Base-by-base conservation (phyloP, 2,888 invertebrate species). In the Ophonus ardosiacus region DNA sequence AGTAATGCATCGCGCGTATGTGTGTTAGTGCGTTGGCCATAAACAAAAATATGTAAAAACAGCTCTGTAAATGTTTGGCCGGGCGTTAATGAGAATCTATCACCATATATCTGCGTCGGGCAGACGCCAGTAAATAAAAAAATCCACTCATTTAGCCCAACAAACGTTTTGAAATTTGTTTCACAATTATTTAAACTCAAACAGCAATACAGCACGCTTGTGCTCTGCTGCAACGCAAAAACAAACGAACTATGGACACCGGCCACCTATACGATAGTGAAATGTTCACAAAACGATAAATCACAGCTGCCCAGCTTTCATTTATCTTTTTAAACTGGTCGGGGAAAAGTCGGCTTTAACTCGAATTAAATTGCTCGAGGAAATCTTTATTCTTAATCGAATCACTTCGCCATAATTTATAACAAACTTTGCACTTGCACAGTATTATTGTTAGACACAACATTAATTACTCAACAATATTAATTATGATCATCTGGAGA, bases 281-380 rank as follows among this genome's bases (percentile, higher is more conserved):
- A 80, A 80, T 81, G 81, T 81, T 81, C 18, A 68, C 81, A 81
- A 68, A 68, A 81, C 68, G 51, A 81, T 81, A 68, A 81, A 81
- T 81, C 81, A 81, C 81, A 38, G 63, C 61, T 21, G 68, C 81
- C 68, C n/a, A 31, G 56, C 61, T 68, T 68, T 68, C 65, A 81
- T 81, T 81, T 81, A 81, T 81, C 81, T 81, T 81, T 81, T 68
- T 68, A 81, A 81, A 81, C 18, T 18, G 31, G 57, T 18, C 24
- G 13, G 17, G 21, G 24, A 63, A 63, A 24, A 38, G 8, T 17
- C 63, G 7, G 63, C 59, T 81, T 81, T 17, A 81, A 65, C 63
- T 24, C 17, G 68, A 81, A 81, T 81, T 65, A 65, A 81, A 81
- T 81, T 81, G 81, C 65, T 81, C 17, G 61, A n/a, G 57, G 18